phyloP scores from a whole-genome alignment of 2,888 invertebrate genomes.

The Philonicus albiceps region DNA sequence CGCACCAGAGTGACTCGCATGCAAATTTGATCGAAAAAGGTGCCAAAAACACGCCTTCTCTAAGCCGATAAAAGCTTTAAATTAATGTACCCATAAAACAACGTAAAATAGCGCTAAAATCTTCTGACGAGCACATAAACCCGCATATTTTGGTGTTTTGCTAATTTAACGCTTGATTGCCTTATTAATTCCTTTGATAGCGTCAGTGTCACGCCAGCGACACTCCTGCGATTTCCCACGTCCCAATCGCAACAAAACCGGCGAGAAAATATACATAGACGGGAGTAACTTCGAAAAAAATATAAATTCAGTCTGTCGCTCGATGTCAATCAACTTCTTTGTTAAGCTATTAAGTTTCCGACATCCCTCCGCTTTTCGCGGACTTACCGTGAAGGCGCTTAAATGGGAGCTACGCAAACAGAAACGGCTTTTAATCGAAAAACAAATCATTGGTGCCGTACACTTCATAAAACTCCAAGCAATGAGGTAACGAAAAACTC shows the following conservation, averaged over 20 bases:
- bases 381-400: not conserved
- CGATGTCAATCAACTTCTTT: not conserved
- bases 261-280: not conserved
- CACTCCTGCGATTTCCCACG: slow-evolving; percentile 19
- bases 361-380: not conserved
- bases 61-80: slow-evolving; percentile 32
- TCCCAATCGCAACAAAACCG: not conserved
- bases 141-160: slow-evolving; percentile 16
- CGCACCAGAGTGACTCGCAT: not conserved
- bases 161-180: slow-evolving; percentile 35
- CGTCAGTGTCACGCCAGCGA: not conserved
- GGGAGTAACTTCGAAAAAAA: not conserved
- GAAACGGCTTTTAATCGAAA: slow-evolving; percentile 31
- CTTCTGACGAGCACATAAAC: not conserved
- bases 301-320: not conserved
- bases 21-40: slow-evolving; percentile 5
- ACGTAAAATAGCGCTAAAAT: not conserved
- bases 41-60: slow-evolving; percentile 17
- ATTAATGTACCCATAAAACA: slow-evolving; percentile 24
- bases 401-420: not conserved
- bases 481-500: slow-evolving; percentile 4
- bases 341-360: not conserved
- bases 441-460: slow-evolving; percentile 20
- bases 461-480: not conserved
- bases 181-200: slow-evolving; percentile 34